Evolutionary conservation across 2,888 invertebrate species (phyloP).

Genomic region (Listrodromus nycthemerus): DNA sequence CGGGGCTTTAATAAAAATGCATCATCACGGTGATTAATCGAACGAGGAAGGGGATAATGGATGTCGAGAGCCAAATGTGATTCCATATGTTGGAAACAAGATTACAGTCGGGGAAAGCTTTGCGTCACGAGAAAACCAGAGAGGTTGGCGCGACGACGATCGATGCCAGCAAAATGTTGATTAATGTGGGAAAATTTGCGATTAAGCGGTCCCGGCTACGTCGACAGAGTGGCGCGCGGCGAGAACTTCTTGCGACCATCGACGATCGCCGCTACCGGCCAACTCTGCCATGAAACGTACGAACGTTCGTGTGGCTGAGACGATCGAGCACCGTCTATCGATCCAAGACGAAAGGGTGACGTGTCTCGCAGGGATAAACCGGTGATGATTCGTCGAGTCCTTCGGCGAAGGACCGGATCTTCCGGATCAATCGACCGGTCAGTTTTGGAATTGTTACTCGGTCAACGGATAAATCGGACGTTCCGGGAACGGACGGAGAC

Average conservation of each 20-base stretch:
- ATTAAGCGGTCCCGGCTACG: conserved; percentile 57
- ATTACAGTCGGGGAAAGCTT: conserved; percentile 19
- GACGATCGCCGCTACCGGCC: conserved; percentile 31
- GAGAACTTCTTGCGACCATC: conserved; percentile 59
- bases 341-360: neutral
- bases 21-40: conserved; percentile 31
- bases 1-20: conserved; percentile 21
- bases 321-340: neutral
- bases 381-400: neutral
- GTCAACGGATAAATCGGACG: neutral
- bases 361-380: neutral
- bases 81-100: conserved; percentile 64
- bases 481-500: conserved; percentile 6
- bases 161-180: conserved; percentile 61
- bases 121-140: conserved; percentile 2
- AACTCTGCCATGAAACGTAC: conserved; percentile 34
- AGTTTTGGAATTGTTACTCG: conserved; percentile 3
- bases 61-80: conserved; percentile 53
- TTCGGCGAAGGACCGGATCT: neutral
- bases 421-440: conserved; percentile 2
- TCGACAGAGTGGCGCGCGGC: conserved; percentile 37
- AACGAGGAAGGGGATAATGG: conserved; percentile 35
- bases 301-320: conserved; percentile 25
- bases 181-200: conserved; percentile 64
- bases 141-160: conserved; percentile 22